These are phyloP conservation scores for Stigmatopora argus DNA, from an alignment of 2,113 vertebrate genomes.

Conservation along the genomic window DNA sequence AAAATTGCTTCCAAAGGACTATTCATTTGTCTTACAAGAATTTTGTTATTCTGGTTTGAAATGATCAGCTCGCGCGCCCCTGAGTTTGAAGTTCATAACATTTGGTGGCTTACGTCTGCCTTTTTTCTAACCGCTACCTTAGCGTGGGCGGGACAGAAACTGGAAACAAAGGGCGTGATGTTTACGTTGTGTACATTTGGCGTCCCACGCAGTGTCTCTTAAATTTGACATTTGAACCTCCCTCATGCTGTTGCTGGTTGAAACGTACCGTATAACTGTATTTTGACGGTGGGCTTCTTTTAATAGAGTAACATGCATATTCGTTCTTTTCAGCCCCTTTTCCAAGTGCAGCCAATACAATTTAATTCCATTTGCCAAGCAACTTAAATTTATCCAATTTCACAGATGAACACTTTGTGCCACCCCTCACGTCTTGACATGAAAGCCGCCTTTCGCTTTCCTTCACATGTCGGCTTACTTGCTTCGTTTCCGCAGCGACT, in stretches of 20 bases:
- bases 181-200: constrained; percentile 47
- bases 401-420: constrained; percentile 60
- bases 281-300: constrained; percentile 30
- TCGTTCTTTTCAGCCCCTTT: constrained; percentile 47
- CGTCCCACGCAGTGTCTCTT: constrained; percentile 64
- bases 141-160: constrained; percentile 16
- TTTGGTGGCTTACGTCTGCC: not conserved
- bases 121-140: not conserved
- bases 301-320: constrained; percentile 62
- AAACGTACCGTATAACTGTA: constrained; percentile 36
- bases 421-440: constrained; percentile 4
- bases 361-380: constrained; percentile 69
- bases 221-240: constrained; percentile 56
- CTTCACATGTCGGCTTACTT: not conserved
- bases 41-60: not conserved
- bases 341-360: constrained; percentile 55
- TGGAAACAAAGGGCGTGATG: constrained; percentile 59
- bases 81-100: not conserved
- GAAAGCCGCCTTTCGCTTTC: not conserved
- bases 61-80: not conserved
- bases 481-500: constrained; percentile 59
- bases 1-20: not conserved
- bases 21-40: not conserved
- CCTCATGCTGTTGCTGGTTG: constrained; percentile 44
- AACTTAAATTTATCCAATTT: constrained; percentile 71